Conservation (phyloP, 2,113 vertebrate species). For the Entomyzon cyanotis region DNA sequence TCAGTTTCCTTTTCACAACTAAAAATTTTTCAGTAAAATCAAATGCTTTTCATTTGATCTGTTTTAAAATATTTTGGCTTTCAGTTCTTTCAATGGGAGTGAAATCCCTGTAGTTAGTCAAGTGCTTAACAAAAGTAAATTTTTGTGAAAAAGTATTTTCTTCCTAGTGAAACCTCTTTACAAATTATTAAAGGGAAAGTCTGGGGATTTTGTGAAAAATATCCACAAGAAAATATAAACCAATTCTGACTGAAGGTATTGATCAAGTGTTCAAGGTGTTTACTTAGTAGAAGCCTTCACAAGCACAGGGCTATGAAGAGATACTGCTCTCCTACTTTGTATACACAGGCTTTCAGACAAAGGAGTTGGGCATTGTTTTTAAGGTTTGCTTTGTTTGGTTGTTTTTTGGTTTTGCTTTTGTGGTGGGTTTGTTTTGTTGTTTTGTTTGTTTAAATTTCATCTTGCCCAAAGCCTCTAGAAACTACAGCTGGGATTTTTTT, state of each 20-base stretch:
- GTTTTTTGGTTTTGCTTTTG: neutral
- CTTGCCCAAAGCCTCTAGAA: neutral
- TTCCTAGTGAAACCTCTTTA: neutral
- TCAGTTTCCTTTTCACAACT: neutral
- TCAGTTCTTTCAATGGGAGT: neutral
- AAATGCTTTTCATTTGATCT: neutral
- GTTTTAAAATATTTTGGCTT: neutral
- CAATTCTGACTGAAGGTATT: neutral
- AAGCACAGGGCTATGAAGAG: neutral
- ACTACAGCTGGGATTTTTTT: neutral
- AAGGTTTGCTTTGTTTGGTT: neutral
- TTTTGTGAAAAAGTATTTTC: neutral
- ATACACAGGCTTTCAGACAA: neutral
- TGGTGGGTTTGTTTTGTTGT: neutral
- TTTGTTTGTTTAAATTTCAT: neutral
- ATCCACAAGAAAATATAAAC: neutral
- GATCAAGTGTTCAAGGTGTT: neutral
- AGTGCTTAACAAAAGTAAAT: neutral
- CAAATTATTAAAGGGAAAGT: neutral
- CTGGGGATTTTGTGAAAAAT: neutral
- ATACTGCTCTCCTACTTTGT: neutral
- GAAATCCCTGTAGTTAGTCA: neutral
- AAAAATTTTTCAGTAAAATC: neutral
- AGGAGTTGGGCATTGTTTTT: neutral
- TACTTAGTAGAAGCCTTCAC: neutral